These are phyloP conservation scores for Orthosia cruda DNA, from an alignment of 2,888 invertebrate species.

Conservation along the genomic window DNA sequence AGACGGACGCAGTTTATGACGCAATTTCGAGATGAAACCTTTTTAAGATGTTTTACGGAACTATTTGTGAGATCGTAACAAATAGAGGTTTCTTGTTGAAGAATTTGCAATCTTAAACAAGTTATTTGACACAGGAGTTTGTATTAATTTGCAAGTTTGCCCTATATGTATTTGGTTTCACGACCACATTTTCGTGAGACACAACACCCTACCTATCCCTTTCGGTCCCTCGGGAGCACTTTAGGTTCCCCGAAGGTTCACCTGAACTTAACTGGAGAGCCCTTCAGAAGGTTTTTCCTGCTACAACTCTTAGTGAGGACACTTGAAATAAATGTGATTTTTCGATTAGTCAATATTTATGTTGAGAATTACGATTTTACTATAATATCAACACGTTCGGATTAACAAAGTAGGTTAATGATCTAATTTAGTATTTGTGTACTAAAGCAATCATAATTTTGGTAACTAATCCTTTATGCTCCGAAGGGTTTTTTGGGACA, in stretches of 20 bases:
- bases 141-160: slow-evolving; percentile 16
- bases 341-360: slow-evolving; percentile 22
- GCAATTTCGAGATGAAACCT: slow-evolving; percentile 9
- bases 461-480: too few relatives aligned
- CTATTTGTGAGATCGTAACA: slow-evolving; percentile 13
- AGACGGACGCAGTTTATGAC: slow-evolving; percentile 9
- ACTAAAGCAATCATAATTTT: too few relatives aligned
- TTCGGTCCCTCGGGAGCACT: neutral
- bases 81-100: neutral
- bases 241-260: slow-evolving; percentile 3
- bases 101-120: neutral
- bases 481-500: too few relatives aligned
- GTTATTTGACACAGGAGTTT: neutral
- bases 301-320: slow-evolving; percentile 5
- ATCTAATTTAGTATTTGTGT: too few relatives aligned
- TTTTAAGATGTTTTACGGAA: slow-evolving; percentile 17
- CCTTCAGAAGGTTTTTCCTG: slow-evolving; percentile 41
- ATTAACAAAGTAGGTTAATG: too few relatives aligned
- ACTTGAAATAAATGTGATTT: slow-evolving; percentile 43
- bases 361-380: neutral
- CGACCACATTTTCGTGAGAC: slow-evolving; percentile 16
- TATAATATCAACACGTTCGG: too few relatives aligned
- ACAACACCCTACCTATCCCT: neutral
- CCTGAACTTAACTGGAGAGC: slow-evolving; percentile 32
- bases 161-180: slow-evolving; percentile 22